These are phyloP conservation scores for Rutilus rutilus DNA, from an alignment of 2,113 vertebrate genomes.

Conservation along the genomic window DNA sequence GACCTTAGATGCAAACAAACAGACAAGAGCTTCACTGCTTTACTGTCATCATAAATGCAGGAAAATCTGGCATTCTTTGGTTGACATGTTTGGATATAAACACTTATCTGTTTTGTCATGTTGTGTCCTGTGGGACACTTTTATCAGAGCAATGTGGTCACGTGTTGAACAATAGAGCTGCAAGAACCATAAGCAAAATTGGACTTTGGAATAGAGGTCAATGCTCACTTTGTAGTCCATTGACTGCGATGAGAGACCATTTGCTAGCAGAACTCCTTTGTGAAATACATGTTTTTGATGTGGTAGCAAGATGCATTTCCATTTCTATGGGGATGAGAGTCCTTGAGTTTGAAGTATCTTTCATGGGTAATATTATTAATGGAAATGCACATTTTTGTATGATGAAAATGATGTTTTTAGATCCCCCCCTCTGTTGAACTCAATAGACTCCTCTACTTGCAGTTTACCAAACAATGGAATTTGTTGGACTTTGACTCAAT, in stretches of 20 bases:
- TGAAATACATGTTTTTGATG: neutral
- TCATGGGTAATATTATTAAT: neutral
- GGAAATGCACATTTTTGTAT: neutral
- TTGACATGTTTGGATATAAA: neutral
- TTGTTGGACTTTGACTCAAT: neutral
- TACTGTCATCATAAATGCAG: slow-evolving; percentile 6
- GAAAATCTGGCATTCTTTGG: neutral
- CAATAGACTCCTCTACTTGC: neutral
- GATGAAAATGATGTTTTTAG: neutral
- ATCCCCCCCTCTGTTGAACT: neutral
- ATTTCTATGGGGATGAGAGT: neutral
- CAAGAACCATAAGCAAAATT: neutral
- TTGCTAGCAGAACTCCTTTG: neutral
- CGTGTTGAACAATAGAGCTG: neutral
- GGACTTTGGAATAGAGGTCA: neutral
- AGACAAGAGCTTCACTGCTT: neutral
- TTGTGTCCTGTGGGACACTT: neutral
- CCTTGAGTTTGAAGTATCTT: neutral
- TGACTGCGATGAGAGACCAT: neutral
- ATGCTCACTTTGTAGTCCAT: neutral
- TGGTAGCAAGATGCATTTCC: neutral
- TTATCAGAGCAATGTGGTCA: neutral
- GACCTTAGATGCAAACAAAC: slow-evolving; percentile 20
- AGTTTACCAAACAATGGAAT: neutral
- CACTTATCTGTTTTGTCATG: neutral